Conservation (phyloP, 2,797 vertebrate genomes). For the Peromyscus melanophrys region DNA sequence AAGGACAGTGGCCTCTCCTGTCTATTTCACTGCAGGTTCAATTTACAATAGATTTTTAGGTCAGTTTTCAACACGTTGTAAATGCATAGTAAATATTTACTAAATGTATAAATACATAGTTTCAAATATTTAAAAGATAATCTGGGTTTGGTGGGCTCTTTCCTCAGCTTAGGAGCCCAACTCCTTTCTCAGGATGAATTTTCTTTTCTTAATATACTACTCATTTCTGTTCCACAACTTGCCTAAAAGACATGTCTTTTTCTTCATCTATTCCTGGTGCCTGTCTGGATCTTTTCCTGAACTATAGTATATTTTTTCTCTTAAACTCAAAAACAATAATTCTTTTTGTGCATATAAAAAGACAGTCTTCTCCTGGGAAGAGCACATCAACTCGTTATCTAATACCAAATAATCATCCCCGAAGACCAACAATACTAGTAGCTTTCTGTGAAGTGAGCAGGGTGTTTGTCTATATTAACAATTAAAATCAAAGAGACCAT, state of each 20-base stretch:
- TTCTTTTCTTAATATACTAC: not conserved
- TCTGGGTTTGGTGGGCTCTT: not conserved
- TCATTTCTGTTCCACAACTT: not conserved
- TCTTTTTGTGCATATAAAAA: not conserved
- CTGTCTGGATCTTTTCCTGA: not conserved
- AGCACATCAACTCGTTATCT: not conserved
- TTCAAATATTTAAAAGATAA: constrained; percentile 32
- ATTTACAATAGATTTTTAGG: not conserved
- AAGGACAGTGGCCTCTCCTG: not conserved
- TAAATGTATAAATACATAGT: not conserved
- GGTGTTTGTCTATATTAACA: not conserved
- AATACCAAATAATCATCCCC: no score
- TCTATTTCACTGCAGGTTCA: not conserved
- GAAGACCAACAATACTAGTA: not conserved
- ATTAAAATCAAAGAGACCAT: not conserved
- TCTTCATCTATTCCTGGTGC: not conserved
- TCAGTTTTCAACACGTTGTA: not conserved
- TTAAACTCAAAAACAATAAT: not conserved
- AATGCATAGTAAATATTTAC: not conserved
- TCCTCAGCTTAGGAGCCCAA: not conserved
- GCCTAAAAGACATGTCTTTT: not conserved
- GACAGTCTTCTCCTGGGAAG: not conserved
- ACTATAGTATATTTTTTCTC: no score
- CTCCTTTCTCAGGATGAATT: not conserved
- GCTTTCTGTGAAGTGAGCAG: not conserved